Conservation (phyloP, 2,797 vertebrate genomes). For the Argya squamiceps region DNA sequence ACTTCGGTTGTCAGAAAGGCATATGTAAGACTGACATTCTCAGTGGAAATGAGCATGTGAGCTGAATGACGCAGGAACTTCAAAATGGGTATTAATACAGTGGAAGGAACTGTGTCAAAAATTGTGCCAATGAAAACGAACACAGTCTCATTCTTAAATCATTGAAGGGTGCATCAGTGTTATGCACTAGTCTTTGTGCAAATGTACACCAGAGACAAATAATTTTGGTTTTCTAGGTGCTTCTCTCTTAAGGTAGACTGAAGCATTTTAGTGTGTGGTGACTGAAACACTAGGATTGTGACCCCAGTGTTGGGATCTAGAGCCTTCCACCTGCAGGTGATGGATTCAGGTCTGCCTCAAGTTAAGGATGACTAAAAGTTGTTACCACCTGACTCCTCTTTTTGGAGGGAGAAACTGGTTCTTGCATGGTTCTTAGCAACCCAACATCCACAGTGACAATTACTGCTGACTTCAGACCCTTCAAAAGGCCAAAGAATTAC, state of each 20-base stretch:
- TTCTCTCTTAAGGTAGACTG: background rate
- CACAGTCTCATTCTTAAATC: background rate
- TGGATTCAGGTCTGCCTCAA: constrained; percentile 8
- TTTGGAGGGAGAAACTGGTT: background rate
- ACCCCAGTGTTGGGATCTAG: background rate
- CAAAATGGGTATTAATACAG: background rate
- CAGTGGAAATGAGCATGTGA: background rate
- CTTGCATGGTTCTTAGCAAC: background rate
- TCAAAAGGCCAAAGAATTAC: background rate
- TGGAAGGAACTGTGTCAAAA: background rate
- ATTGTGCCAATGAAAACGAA: background rate
- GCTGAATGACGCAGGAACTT: background rate
- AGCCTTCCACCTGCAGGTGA: constrained; percentile 18
- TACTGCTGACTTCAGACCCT: background rate
- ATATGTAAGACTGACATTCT: background rate
- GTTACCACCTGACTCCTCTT: background rate
- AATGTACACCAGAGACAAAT: background rate
- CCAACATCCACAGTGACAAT: background rate
- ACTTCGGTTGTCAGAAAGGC: background rate
- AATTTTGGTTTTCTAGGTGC: background rate
- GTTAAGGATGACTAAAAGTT: constrained; percentile 13
- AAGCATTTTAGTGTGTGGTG: background rate
- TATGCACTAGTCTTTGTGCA: background rate
- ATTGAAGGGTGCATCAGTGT: background rate
- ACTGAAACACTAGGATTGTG: background rate